These are phyloP conservation scores for Eriocheir sinensis DNA, from an alignment of 1,140 invertebrate species.

Conservation along the genomic window DNA sequence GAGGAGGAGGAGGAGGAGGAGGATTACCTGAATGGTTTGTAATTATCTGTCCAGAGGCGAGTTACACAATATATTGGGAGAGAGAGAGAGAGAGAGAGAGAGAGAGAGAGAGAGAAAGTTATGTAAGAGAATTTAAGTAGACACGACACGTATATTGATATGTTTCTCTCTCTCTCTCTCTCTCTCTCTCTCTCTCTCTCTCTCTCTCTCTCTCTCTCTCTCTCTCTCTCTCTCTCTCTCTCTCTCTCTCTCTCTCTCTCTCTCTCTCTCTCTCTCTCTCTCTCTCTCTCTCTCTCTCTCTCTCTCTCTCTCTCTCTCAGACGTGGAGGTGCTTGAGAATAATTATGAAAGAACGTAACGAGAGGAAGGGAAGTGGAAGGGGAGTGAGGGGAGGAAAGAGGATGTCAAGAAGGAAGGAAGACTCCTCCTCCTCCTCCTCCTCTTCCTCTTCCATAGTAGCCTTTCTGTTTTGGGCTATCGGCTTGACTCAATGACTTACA, in stretches of 20 bases:
- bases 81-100: neutral
- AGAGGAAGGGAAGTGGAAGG: neutral
- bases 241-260: no score
- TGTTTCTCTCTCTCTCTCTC: no score
- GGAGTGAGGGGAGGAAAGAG: neutral
- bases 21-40: constrained; percentile 2
- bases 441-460: neutral
- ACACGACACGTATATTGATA: no score
- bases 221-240: no score
- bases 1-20: constrained; percentile 29
- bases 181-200: no score
- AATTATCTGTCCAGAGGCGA: neutral
- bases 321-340: neutral
- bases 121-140: neutral
- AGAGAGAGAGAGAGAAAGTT: neutral
- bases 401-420: neutral
- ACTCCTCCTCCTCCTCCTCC: neutral
- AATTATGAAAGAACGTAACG: neutral
- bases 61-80: neutral
- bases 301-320: no score
- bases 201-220: no score
- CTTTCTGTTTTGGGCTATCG: no score
- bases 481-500: no score
- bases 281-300: no score
- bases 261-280: no score